Evolutionary conservation across 37 sponge, comb jelly and placozoan species (phyloP).

Genomic region (Axinella damicornis): DNA sequence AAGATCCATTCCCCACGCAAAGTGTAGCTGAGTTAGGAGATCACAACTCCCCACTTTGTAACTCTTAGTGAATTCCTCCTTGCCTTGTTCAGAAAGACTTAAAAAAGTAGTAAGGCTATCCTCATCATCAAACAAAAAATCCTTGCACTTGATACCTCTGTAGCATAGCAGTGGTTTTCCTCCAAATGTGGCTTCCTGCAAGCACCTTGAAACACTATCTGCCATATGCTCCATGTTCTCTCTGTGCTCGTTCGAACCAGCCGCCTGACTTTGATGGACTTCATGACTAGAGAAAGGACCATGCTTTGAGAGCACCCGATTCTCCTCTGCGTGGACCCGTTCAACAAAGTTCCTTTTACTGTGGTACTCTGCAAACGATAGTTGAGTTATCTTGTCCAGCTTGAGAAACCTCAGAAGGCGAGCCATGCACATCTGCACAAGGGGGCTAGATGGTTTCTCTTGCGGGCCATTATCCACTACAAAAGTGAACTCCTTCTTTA

Average conservation of each 20-base stretch:
- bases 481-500: constrained; percentile 9
- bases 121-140: constrained; percentile 14
- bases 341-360: constrained; percentile 14
- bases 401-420: background rate
- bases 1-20: too few species aligned
- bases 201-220: background rate
- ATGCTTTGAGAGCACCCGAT: constrained; percentile 5
- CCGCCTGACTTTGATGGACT: background rate
- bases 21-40: too few species aligned
- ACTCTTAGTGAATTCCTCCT: too few species aligned
- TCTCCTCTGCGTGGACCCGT: constrained; percentile 24
- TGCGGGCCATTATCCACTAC: constrained; percentile 27
- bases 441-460: constrained; percentile 6
- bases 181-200: background rate
- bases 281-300: background rate
- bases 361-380: constrained; percentile 31
- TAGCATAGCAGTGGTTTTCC: constrained; percentile 6
- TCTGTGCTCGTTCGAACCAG: constrained; percentile 4
- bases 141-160: background rate
- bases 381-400: background rate
- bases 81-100: too few species aligned
- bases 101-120: too few species aligned
- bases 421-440: constrained; percentile 20
- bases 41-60: too few species aligned
- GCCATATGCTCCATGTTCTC: constrained; percentile 33